Evolutionary conservation across 2,113 vertebrate species (phyloP).

Genomic region (Pterocles orientalis): DNA sequence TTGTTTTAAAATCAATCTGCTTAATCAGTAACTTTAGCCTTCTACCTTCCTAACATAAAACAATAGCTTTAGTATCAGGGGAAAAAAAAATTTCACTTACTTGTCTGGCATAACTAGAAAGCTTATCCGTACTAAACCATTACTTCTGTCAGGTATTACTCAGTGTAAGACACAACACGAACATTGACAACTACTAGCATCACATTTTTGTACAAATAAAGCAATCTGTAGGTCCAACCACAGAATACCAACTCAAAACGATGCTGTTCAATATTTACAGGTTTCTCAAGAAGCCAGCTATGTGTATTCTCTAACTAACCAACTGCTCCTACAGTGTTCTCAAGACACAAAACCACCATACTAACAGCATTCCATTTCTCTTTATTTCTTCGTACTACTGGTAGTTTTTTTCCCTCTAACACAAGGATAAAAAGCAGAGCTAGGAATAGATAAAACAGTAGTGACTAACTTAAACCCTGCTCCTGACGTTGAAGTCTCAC

Average conservation of each 20-base stretch:
- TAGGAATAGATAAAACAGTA: rapidly evolving
- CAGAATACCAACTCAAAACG: background rate
- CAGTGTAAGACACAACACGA: background rate
- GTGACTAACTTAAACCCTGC: background rate
- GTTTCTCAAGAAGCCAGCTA: background rate
- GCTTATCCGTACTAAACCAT: background rate
- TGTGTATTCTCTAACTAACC: background rate
- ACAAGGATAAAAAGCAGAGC: background rate
- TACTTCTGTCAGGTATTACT: background rate
- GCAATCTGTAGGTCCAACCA: background rate
- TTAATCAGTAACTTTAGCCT: background rate
- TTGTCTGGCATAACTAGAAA: background rate
- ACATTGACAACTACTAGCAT: background rate
- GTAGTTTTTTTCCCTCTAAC: background rate
- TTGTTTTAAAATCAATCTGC: background rate
- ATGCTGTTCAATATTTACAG: background rate
- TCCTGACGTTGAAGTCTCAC: background rate
- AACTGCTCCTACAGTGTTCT: background rate
- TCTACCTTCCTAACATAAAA: background rate
- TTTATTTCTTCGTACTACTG: background rate
- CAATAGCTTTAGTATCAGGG: rapidly evolving
- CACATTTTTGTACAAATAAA: background rate
- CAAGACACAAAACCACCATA: background rate
- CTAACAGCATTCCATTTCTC: background rate
- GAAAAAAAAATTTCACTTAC: background rate